These are phyloP conservation scores for Umimayanthus chanpuru DNA, from an alignment of 92 coral and sea anemone species.

Conservation along the genomic window DNA sequence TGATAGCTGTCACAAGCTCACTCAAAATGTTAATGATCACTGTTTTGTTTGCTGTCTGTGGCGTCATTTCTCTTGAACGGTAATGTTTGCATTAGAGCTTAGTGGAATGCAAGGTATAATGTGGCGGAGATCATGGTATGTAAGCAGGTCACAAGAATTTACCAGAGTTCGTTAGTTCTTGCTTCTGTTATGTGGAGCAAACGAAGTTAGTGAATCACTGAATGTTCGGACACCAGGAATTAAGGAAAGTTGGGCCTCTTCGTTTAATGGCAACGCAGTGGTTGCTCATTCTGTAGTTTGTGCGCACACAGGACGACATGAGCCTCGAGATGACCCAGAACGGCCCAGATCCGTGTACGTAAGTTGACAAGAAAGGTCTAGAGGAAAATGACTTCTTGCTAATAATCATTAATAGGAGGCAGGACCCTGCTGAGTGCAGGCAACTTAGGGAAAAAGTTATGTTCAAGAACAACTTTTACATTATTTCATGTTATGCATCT, in stretches of 20 bases:
- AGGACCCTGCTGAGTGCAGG: too few species aligned
- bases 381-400: not conserved
- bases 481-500: too few species aligned
- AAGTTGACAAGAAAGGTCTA: not conserved
- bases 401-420: not conserved
- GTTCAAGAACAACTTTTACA: too few species aligned
- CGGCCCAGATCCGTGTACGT: constrained; percentile 41
- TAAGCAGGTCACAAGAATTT: not conserved
- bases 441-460: too few species aligned
- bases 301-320: not conserved
- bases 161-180: not conserved
- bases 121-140: constrained; percentile 37
- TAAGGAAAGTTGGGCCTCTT: not conserved
- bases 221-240: not conserved
- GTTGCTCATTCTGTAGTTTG: not conserved
- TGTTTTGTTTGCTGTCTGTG: constrained; percentile 27
- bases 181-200: not conserved
- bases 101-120: constrained; percentile 33
- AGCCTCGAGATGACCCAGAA: constrained; percentile 3
- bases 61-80: constrained; percentile 36
- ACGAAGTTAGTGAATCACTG: too few species aligned
- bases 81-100: constrained; percentile 39
- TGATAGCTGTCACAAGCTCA: not conserved
- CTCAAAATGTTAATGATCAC: not conserved
- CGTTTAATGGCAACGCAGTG: not conserved